Percentiles rank a stretch among this genome's conserved stretches.
These are phyloP conservation scores for Ectemnius lituratus DNA, from an alignment of 2,888 invertebrate species.

Conservation along the genomic window DNA sequence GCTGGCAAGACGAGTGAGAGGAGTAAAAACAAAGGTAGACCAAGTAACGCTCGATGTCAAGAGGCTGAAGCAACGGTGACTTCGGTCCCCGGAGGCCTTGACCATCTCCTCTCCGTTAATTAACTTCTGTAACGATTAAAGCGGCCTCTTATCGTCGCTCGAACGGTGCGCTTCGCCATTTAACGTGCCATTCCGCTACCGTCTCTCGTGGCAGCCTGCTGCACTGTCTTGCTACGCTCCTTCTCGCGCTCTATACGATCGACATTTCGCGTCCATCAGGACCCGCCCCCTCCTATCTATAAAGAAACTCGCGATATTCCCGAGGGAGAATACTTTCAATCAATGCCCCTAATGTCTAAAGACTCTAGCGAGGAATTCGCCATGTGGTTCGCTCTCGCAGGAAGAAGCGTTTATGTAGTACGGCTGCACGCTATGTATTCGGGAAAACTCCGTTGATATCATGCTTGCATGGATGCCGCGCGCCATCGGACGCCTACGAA, in stretches of 20 bases:
- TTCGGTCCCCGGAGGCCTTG: conserved; percentile 33
- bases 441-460: conserved; percentile 19
- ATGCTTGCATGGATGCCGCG: conserved; percentile 33
- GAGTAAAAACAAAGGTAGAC: conserved; percentile 11
- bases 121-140: conserved; percentile 60
- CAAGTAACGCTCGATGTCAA: conserved; percentile 18
- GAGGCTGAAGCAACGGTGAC: conserved; percentile 40
- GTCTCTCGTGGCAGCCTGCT: conserved; percentile 6
- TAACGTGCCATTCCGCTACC: conserved; percentile 42
- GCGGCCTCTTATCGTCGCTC: conserved; percentile 47
- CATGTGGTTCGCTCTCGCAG: neutral
- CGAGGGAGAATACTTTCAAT: no score
- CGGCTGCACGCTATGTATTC: no score
- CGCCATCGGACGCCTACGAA: conserved; percentile 36
- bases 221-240: neutral
- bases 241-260: neutral
- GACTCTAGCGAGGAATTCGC: no score
- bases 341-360: no score
- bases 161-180: conserved; percentile 39
- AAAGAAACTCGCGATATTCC: no score
- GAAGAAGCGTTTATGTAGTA: conserved; percentile 6
- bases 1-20: neutral
- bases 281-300: no score
- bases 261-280: no score
- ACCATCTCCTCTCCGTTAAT: conserved; percentile 53